These are phyloP conservation scores for Neomicropteryx cornuta DNA, from an alignment of 1,140 invertebrate genomes.

Conservation along the genomic window DNA sequence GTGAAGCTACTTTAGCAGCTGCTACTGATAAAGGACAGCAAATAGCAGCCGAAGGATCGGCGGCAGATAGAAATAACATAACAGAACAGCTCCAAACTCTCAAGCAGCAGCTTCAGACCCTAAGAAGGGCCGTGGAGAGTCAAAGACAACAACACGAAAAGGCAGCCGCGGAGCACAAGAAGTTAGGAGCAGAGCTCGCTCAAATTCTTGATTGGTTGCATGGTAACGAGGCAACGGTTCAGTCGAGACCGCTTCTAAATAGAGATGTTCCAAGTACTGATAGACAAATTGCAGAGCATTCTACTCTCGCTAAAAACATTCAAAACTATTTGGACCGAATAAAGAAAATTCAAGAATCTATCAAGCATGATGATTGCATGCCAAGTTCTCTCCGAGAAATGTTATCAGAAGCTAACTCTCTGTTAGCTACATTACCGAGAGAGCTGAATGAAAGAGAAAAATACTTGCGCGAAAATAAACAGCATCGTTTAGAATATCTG, in stretches of 20 bases:
- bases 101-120: slow-evolving; percentile 70
- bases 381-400: slow-evolving; percentile 70
- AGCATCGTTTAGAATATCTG: slow-evolving; percentile 62
- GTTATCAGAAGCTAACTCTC: slow-evolving; percentile 67
- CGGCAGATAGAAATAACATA: slow-evolving; percentile 75
- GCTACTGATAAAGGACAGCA: slow-evolving; percentile 86
- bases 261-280: slow-evolving; percentile 70
- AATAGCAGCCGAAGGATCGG: slow-evolving; percentile 78
- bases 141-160: slow-evolving; percentile 78
- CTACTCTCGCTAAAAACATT: slow-evolving; percentile 55
- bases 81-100: slow-evolving; percentile 77
- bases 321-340: slow-evolving; percentile 60
- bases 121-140: slow-evolving; percentile 72
- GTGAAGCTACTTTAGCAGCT: slow-evolving; percentile 74
- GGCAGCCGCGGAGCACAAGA: slow-evolving; percentile 76
- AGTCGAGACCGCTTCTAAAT: slow-evolving; percentile 69
- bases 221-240: slow-evolving; percentile 70
- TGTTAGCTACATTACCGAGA: slow-evolving; percentile 63
- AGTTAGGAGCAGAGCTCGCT: slow-evolving; percentile 68
- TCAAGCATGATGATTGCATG: slow-evolving; percentile 62
- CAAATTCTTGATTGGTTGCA: slow-evolving; percentile 76
- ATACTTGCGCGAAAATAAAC: slow-evolving; percentile 70
- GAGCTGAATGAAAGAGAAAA: slow-evolving; percentile 69
- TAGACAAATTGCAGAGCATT: slow-evolving; percentile 69
- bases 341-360: slow-evolving; percentile 51